These are phyloP conservation scores for Andrena minutula DNA, from an alignment of 2,888 invertebrate genomes.

Conservation along the genomic window DNA sequence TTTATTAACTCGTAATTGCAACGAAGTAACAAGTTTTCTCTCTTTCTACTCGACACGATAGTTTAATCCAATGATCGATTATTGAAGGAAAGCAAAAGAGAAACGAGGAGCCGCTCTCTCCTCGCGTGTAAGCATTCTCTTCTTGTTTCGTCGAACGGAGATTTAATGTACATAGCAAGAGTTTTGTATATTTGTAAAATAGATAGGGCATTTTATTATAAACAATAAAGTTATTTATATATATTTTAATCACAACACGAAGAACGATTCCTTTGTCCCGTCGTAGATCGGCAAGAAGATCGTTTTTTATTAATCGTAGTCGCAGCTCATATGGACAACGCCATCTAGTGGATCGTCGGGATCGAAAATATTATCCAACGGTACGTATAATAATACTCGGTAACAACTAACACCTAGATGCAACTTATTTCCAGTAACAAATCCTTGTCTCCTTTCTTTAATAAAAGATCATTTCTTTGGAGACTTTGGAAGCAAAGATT, in stretches of 20 bases:
- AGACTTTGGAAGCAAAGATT: too few species aligned
- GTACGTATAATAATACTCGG: conserved; percentile 58
- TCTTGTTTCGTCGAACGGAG: conserved; percentile 74
- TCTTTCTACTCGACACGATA: conserved; percentile 78
- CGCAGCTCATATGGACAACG: not conserved
- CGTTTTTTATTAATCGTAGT: not conserved
- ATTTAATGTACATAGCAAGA: conserved; percentile 79
- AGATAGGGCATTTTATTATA: conserved; percentile 82
- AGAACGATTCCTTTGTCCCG: conserved; percentile 49
- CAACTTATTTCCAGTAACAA: too few species aligned
- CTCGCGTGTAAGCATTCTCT: conserved; percentile 57
- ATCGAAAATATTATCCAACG: conserved; percentile 60
- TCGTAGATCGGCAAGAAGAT: conserved; percentile 27
- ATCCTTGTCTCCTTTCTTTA: too few species aligned
- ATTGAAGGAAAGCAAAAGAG: conserved; percentile 64
- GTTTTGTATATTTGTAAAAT: conserved; percentile 82
- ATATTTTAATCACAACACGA: conserved; percentile 79
- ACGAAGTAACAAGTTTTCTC: conserved; percentile 77
- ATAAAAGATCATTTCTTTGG: too few species aligned
- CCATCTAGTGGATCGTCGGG: not conserved
- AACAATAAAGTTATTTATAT: conserved; percentile 82
- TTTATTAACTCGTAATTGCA: conserved; percentile 78
- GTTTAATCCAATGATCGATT: conserved; percentile 74
- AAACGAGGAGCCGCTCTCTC: conserved; percentile 34
- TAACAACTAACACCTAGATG: conserved; percentile 20